Conservation (phyloP, 2,888 invertebrate species). For the Tipula vernalis region DNA sequence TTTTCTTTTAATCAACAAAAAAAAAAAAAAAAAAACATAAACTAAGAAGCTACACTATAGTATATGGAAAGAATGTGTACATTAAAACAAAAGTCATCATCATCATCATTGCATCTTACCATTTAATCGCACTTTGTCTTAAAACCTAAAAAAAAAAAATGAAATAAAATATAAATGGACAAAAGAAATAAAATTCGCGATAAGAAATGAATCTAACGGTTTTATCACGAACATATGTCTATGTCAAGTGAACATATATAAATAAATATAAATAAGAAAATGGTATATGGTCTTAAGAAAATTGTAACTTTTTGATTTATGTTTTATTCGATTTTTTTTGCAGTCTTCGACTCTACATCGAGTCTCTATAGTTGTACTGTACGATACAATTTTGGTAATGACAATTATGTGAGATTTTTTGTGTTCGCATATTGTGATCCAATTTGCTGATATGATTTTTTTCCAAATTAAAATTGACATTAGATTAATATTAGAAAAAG, state of each 20-base stretch:
- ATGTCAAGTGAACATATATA: neutral
- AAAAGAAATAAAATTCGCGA: neutral
- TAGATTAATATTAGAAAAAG: neutral
- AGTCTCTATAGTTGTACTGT: too few species aligned
- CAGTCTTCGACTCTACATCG: neutral
- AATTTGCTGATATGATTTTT: neutral
- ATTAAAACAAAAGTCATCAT: neutral
- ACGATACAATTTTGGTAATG: neutral
- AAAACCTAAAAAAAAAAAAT: neutral
- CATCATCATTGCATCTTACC: neutral
- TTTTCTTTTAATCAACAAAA: neutral
- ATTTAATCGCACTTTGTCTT: neutral
- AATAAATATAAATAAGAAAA: neutral
- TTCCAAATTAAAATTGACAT: neutral
- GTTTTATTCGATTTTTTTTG: neutral
- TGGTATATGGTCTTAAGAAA: slow-evolving; percentile 4
- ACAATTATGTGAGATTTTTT: neutral
- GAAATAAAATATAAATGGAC: neutral
- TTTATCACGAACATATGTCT: neutral
- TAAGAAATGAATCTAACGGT: slow-evolving; percentile 4
- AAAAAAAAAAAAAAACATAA: neutral
- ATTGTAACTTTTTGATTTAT: neutral
- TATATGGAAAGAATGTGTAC: neutral
- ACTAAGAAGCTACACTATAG: neutral
- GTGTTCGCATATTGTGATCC: neutral